A percentile compares a stretch with the other conserved stretches of the same genome.
Evolutionary conservation across 2,113 vertebrate genomes (phyloP).

Genomic region (Eulacestoma nigropectus): DNA sequence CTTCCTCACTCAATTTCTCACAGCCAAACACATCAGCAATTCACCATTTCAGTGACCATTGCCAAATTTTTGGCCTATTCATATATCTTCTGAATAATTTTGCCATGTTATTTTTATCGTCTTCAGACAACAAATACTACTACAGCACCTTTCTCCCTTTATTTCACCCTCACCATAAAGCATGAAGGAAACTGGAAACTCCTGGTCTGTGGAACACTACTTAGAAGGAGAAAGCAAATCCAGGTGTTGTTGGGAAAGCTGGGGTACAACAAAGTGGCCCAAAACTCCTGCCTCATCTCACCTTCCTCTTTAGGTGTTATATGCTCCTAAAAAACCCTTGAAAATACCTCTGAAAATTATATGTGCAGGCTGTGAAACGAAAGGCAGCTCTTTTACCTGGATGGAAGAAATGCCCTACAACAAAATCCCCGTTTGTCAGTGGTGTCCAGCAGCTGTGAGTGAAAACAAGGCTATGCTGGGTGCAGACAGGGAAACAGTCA

Average conservation of each 20-base stretch:
- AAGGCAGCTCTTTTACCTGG: neutral
- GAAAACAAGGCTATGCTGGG: neutral
- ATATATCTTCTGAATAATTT: neutral
- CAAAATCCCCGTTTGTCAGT: rapidly evolving
- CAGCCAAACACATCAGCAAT: neutral
- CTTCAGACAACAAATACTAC: neutral
- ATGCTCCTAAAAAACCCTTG: neutral
- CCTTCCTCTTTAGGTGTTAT: neutral
- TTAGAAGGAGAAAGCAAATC: neutral
- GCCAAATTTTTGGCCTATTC: neutral
- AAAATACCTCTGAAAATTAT: neutral
- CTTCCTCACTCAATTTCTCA: neutral
- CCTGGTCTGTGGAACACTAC: neutral
- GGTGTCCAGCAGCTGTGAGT: neutral
- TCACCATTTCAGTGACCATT: neutral
- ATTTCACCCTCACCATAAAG: neutral
- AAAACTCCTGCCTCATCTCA: neutral
- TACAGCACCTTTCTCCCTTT: neutral
- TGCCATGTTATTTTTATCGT: neutral
- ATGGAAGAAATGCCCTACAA: neutral
- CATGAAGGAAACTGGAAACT: neutral
- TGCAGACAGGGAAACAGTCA: neutral
- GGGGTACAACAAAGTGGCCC: neutral
- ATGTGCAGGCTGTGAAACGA: neutral
- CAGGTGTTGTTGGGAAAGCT: neutral